Conservation (phyloP, 30 jellyfish, hydroid and myxozoan genomes). For the Turritopsis dohrnii region DNA sequence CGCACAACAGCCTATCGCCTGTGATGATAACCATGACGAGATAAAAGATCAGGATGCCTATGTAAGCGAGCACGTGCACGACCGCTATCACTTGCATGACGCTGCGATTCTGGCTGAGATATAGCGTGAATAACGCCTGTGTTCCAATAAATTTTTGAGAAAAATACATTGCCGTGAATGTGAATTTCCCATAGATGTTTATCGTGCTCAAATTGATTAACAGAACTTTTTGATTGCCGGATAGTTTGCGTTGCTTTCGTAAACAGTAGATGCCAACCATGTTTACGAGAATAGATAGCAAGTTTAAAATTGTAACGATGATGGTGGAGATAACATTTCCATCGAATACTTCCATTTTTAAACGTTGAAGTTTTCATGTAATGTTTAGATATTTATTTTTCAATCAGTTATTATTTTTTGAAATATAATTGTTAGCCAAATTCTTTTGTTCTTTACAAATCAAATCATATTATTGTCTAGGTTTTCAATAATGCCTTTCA, state of each 20-base stretch:
- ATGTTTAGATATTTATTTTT: no score
- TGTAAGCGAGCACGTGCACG: neutral
- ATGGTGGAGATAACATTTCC: neutral
- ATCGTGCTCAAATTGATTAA: neutral
- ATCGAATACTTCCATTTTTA: neutral
- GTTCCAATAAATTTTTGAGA: no score
- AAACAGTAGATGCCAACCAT: neutral
- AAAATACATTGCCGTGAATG: neutral
- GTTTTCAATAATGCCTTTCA: no score
- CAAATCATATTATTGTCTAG: no score
- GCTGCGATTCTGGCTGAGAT: no score
- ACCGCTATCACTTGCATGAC: neutral
- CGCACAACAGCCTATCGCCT: neutral
- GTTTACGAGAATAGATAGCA: neutral
- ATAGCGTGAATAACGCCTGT: no score
- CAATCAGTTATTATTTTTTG: no score
- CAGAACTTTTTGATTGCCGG: neutral
- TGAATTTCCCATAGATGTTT: neutral
- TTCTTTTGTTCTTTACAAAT: no score
- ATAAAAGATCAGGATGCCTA: neutral
- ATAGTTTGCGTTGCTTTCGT: neutral
- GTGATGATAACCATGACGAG: neutral
- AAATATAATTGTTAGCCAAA: no score
- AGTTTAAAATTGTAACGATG: neutral
- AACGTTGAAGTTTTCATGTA: no score